Evolutionary conservation across 2,113 vertebrate species (phyloP), one percentile per base, ranked within the genome.

Genomic region (Arvicanthis niloticus): DNA sequence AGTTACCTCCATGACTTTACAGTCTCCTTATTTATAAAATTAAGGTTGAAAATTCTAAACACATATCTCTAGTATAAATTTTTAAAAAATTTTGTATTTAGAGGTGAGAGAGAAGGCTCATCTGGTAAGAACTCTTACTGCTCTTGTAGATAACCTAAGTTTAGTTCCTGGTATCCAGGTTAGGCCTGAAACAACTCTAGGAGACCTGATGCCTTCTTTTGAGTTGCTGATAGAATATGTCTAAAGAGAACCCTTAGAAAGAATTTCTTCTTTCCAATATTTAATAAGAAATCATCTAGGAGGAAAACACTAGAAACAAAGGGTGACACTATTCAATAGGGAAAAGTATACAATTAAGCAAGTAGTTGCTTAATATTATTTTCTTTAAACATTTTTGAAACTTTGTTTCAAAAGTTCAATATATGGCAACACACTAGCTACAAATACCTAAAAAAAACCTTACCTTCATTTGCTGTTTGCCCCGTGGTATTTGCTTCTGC

Each of bases 401-500:
- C 11, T 82, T 93, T 93, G 94, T 88, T 95, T 89, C 13, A 90
- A 91, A 96, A 86, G n/a, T 73, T 89, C 26, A 75, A 16, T 78
- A 72, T 82, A 90, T 1, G 56, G 80, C 29, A 92, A 95, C 29
- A 86, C 67, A 93, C 37, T 76, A 42, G 92, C 92, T 94, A 65
- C 56, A 96, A 92, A 91, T 90, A 93, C 48, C 68, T 91, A n/a
- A n/a, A 68, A 95, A 95, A 96, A 96, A 94, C 51, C 97, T 98
- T 98, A 99, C 99, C 98, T 98, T 98, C 98, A 91, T 96, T 88
- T 85, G 95, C 26, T 95, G 98, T 98, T 97, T 87, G 98, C 96
- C 96, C 98, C 98, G 98, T 98, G 85, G 88, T 98, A 97, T 97
- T 95, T 75, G 90, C 96, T 97, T 97, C 97, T 97, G 95, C 96